Evolutionary conservation across 2,888 invertebrate species (phyloP).

Genomic region (Drosophila sordidula): DNA sequence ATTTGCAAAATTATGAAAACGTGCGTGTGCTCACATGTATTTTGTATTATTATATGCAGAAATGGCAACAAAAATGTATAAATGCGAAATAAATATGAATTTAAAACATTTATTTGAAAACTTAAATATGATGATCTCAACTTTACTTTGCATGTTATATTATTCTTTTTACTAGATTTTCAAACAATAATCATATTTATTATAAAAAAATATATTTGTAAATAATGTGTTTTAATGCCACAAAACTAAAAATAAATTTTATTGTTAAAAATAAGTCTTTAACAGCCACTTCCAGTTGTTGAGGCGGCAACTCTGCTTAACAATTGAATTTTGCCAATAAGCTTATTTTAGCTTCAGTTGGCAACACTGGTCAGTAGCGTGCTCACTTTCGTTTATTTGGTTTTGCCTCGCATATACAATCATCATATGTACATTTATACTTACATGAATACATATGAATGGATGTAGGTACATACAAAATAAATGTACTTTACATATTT

Average conservation of each 20-base stretch:
- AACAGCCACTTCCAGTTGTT: constrained; percentile 3
- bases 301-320: constrained; percentile 22
- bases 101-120: neutral
- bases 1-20: constrained; percentile 22
- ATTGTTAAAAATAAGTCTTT: neutral
- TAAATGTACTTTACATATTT: constrained; percentile 5
- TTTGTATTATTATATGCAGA: constrained; percentile 2
- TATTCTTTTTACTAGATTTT: neutral
- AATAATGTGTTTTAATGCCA: neutral
- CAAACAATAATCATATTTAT: neutral
- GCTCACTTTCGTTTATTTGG: constrained; percentile 36
- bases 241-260: neutral
- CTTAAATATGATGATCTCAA: neutral
- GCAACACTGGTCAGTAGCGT: constrained; percentile 52
- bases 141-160: neutral
- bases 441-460: constrained; percentile 9
- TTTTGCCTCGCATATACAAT: constrained; percentile 25
- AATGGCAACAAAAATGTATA: constrained; percentile 1
- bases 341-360: constrained; percentile 24
- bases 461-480: constrained; percentile 10
- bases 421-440: constrained; percentile 7
- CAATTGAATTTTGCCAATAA: constrained; percentile 33
- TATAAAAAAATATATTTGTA: neutral
- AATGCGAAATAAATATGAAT: constrained; percentile 6
- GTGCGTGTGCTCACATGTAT: constrained; percentile 18